Base-by-base conservation (phyloP, 2,797 vertebrate genomes). In the Pelobates cultripes region DNA sequence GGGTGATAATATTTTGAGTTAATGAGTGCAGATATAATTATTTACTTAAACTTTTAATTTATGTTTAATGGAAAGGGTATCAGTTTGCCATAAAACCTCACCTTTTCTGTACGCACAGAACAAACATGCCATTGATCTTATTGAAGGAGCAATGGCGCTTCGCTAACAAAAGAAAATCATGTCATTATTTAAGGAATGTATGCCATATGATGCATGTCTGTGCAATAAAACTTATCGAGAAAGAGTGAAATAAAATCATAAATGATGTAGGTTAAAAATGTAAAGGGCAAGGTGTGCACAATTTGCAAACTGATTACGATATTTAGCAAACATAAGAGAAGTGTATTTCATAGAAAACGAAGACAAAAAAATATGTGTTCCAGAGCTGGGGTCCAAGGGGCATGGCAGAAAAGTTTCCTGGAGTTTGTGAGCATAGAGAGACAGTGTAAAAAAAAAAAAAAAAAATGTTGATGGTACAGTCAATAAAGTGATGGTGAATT, bases 1-100 rank as follows among this genome's bases (percentile, higher is more conserved):
- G 9, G 44, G 66, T 44, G 70, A 73, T 73, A n/a, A 73, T 83
- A 70, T 83, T 78, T 45, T 68, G 10, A 28, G 71, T 60, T 78
- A 74, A 83, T 74, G 53, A 74, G 64, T 64, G 51, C 43, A 83
- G 70, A 43, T 74, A 69, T 78, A 69, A 69, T 82, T 78, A 83
- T 78, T 74, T 83, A 72, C 70, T 78, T 78, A 78, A 63, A 45
- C 64, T 63, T 78, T 51, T 61, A 70, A 78, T 83, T 69, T 64
- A 74, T 43, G 60, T 78, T 60, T 76, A 70, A 81, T 81, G 69
- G 17, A 70, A 83, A 79, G 77, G 60, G 51, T 81, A 83, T 86
- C 72, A 63, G 28, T 78, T 82, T 72, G 79, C 68, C 70, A 84
- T 70, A 82, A 78, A 70, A 53, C 76, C 64, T 76, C 57, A 69